phyloP scores from a whole-genome alignment of 2,113 vertebrate genomes.

The Daboia siamensis region DNA sequence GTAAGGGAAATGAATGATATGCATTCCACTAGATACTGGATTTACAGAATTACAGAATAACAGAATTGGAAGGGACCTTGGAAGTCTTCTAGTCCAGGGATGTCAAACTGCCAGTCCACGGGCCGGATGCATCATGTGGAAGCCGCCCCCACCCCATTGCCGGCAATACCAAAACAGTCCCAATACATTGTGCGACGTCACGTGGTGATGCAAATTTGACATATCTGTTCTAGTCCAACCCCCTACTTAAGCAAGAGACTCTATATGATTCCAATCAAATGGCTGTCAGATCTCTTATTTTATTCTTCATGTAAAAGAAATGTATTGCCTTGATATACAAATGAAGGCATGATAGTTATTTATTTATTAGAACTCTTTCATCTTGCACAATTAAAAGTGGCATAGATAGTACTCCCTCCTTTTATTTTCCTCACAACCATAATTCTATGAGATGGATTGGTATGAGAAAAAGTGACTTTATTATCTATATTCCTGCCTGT shows the following conservation, averaged over 20 bases:
- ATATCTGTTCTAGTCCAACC: neutral
- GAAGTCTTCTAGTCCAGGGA: neutral
- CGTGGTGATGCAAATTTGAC: too few relatives aligned
- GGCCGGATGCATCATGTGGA: too few relatives aligned
- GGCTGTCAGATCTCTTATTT: neutral
- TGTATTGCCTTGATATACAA: neutral
- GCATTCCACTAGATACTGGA: neutral
- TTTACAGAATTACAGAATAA: neutral
- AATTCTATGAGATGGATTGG: neutral
- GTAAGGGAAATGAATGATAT: neutral
- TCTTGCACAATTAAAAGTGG: neutral
- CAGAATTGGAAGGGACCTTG: neutral
- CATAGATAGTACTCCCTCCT: neutral
- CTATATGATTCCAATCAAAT: neutral
- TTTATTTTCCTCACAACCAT: neutral
- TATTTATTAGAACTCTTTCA: neutral
- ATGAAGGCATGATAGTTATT: neutral
- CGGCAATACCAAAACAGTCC: too few relatives aligned
- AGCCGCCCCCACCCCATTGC: too few relatives aligned
- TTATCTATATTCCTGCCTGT: neutral
- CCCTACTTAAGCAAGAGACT: neutral
- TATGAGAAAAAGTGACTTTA: neutral
- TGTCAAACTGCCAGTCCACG: too few relatives aligned
- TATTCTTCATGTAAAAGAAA: neutral
- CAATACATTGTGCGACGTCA: too few relatives aligned